phyloP scores from a whole-genome alignment of 2,797 vertebrate genomes.

The Amazona ochrocephala region DNA sequence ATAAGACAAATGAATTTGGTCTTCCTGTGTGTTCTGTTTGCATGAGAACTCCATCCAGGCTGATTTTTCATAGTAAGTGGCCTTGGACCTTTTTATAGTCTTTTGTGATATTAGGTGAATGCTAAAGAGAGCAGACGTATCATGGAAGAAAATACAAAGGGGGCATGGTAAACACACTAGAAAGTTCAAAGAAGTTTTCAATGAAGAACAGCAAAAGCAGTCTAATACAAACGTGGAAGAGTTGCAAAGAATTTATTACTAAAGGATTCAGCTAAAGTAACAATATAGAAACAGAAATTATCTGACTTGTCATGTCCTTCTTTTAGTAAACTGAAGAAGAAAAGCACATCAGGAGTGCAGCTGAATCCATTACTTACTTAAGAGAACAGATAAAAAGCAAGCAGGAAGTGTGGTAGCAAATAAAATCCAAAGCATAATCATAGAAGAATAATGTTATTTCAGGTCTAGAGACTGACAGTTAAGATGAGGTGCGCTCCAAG shows the following conservation, averaged over 20 bases:
- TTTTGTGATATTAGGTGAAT: not conserved
- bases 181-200: constrained; percentile 15
- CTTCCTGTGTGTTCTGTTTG: not conserved
- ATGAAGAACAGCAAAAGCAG: not conserved
- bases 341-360: not conserved
- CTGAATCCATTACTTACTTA: not conserved
- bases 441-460: not conserved
- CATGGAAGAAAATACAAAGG: not conserved
- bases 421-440: not conserved
- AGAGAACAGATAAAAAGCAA: not conserved
- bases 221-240: not conserved
- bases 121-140: not conserved
- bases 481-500: not conserved
- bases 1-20: not conserved
- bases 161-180: not conserved
- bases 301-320: not conserved
- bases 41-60: not conserved
- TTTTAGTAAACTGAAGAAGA: not conserved
- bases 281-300: not conserved
- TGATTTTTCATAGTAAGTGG: not conserved
- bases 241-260: constrained; percentile 11
- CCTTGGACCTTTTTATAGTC: not conserved
- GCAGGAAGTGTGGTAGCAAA: not conserved
- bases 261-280: not conserved
- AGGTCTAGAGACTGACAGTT: not conserved